These are phyloP conservation scores for Nothocercus nigrocapillus DNA, from an alignment of 2,113 vertebrate species.

Conservation along the genomic window DNA sequence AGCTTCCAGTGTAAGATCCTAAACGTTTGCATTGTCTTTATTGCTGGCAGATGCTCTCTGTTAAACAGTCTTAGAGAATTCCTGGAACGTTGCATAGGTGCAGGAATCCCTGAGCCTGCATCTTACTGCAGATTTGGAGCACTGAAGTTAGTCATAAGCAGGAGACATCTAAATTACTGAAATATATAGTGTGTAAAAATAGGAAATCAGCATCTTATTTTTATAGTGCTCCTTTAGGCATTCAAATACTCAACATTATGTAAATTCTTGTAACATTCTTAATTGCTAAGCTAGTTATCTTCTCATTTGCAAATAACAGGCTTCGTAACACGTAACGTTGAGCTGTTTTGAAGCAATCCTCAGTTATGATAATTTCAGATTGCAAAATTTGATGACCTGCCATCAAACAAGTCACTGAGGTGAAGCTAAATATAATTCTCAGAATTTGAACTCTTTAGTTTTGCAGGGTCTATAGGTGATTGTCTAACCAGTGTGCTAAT, in stretches of 20 bases:
- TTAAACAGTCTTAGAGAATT: not conserved
- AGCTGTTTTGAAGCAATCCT: not conserved
- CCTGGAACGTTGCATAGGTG: not conserved
- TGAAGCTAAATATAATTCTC: not conserved
- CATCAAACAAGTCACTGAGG: not conserved
- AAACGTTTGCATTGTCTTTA: fast-evolving
- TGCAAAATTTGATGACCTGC: not conserved
- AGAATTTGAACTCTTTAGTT: not conserved
- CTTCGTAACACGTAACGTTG: not conserved
- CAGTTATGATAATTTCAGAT: not conserved
- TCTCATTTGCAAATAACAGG: not conserved
- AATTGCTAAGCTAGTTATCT: not conserved
- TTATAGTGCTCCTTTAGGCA: not conserved
- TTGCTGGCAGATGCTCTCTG: not conserved
- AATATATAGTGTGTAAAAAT: not conserved
- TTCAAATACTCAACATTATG: not conserved
- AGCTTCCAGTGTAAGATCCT: not conserved
- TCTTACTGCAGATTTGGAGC: fast-evolving
- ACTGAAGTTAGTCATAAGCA: not conserved
- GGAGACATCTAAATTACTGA: not conserved
- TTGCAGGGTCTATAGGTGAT: not conserved
- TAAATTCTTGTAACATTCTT: not conserved
- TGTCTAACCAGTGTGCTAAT: not conserved
- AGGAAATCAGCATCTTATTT: not conserved
- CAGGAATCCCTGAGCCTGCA: not conserved